A percentile compares a stretch with the other conserved stretches of the same genome.
These are phyloP conservation scores for Aspidiotus destructor DNA, from an alignment of 2,888 invertebrate species.

Conservation along the genomic window DNA sequence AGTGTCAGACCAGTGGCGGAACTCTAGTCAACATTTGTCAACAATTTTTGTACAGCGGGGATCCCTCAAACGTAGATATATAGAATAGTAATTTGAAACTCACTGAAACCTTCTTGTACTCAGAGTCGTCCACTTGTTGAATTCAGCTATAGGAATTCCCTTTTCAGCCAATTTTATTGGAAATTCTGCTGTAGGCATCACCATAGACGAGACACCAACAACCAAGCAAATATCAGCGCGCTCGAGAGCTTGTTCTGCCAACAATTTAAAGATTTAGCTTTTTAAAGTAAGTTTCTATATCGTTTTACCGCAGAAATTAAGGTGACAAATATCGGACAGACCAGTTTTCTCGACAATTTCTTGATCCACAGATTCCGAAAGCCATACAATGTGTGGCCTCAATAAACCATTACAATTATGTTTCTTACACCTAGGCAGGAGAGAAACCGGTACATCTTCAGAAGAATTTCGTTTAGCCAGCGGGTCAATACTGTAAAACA, in stretches of 20 bases:
- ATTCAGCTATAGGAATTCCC: constrained; percentile 66
- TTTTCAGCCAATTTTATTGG: constrained; percentile 64
- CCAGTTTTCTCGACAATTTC: constrained; percentile 54
- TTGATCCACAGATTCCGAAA: constrained; percentile 65
- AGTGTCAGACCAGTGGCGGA: too few relatives aligned
- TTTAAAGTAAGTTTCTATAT: constrained; percentile 40
- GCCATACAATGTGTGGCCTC: constrained; percentile 79
- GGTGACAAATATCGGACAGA: constrained; percentile 39
- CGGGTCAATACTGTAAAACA: too few relatives aligned
- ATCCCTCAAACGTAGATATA: too few relatives aligned
- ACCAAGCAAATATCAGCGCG: constrained; percentile 69
- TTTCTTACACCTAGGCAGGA: constrained; percentile 60
- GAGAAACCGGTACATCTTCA: constrained; percentile 54
- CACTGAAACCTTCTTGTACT: too few relatives aligned
- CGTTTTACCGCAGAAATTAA: background rate
- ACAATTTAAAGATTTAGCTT: too few relatives aligned
- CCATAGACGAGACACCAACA: constrained; percentile 76
- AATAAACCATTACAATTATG: constrained; percentile 55
- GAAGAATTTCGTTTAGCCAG: constrained; percentile 45
- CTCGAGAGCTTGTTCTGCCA: constrained; percentile 49
- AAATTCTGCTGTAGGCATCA: constrained; percentile 81
- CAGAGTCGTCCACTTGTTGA: constrained; percentile 45
- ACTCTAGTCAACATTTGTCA: too few relatives aligned
- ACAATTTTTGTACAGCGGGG: too few relatives aligned
- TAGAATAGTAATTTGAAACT: too few relatives aligned